Evolutionary conservation across 92 coral and sea anemone genomes (phyloP).

Genomic region (Phenganax marumi): DNA sequence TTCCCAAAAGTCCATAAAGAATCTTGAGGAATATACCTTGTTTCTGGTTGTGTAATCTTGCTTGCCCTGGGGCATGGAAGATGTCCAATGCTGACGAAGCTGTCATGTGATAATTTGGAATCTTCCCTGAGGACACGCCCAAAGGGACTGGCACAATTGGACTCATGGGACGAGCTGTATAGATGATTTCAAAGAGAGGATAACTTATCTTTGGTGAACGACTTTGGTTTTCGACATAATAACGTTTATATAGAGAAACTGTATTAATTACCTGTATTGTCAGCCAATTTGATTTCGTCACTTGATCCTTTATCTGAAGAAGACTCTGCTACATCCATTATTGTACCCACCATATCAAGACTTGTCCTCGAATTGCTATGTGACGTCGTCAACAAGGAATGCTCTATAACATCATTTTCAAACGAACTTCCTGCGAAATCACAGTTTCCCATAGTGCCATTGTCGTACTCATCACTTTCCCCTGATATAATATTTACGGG

Average conservation of each 20-base stretch:
- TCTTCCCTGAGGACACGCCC: constrained; percentile 67
- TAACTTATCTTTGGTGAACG: background rate
- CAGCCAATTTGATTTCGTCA: constrained; percentile 2
- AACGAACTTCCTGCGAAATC: background rate
- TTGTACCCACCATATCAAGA: background rate
- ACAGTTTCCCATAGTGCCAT: background rate
- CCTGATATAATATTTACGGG: background rate
- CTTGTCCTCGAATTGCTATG: background rate
- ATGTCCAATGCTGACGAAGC: constrained; percentile 78
- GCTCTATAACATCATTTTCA: background rate
- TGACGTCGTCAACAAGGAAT: background rate
- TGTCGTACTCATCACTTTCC: background rate
- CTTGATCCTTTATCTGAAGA: background rate
- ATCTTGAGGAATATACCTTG: constrained; percentile 39
- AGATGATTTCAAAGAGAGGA: background rate
- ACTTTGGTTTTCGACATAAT: no score
- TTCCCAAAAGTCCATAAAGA: background rate
- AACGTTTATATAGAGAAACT: background rate
- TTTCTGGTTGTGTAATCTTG: constrained; percentile 75
- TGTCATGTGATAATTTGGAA: constrained; percentile 68
- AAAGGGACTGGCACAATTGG: constrained; percentile 75
- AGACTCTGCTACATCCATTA: background rate
- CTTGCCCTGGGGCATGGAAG: constrained; percentile 79
- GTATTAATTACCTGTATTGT: constrained; percentile 32
- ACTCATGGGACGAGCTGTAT: constrained; percentile 67